These are phyloP conservation scores for Tauraco hartlaubi DNA, from an alignment of 2,797 vertebrate species.

Conservation along the genomic window DNA sequence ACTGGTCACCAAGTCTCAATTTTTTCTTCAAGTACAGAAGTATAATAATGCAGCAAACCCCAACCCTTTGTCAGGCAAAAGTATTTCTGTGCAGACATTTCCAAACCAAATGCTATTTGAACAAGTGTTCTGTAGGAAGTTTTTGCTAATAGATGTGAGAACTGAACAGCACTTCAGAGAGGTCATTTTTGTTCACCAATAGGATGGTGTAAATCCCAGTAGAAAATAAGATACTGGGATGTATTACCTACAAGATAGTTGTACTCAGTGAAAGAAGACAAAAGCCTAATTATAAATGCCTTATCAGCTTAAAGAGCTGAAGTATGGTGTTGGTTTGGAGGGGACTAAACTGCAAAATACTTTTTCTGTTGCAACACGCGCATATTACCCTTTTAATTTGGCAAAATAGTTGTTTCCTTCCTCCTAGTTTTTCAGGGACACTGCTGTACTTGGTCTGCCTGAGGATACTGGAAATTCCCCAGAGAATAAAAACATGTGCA, in stretches of 20 bases:
- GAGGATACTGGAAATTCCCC: not conserved
- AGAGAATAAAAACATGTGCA: not conserved
- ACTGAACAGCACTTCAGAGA: not conserved
- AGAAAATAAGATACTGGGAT: not conserved
- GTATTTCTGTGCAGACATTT: not conserved
- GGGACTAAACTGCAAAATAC: not conserved
- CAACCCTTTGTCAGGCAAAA: not conserved
- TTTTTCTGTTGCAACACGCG: not conserved
- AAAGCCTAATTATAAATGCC: not conserved
- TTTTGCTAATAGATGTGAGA: not conserved
- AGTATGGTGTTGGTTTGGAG: not conserved
- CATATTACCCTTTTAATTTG: not conserved
- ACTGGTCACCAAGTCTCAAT: rapidly evolving
- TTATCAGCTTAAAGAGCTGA: not conserved
- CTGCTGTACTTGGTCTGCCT: not conserved
- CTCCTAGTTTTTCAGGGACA: not conserved
- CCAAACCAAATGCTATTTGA: not conserved
- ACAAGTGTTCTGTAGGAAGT: not conserved
- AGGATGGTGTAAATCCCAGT: not conserved
- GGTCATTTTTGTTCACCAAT: not conserved
- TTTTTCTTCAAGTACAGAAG: not conserved
- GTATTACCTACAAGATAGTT: not conserved
- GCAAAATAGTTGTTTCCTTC: not conserved
- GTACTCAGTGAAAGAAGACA: not conserved
- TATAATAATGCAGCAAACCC: not conserved